These are phyloP conservation scores for Galaxias olidus DNA, from an alignment of 2,797 vertebrate genomes.

Conservation along the genomic window DNA sequence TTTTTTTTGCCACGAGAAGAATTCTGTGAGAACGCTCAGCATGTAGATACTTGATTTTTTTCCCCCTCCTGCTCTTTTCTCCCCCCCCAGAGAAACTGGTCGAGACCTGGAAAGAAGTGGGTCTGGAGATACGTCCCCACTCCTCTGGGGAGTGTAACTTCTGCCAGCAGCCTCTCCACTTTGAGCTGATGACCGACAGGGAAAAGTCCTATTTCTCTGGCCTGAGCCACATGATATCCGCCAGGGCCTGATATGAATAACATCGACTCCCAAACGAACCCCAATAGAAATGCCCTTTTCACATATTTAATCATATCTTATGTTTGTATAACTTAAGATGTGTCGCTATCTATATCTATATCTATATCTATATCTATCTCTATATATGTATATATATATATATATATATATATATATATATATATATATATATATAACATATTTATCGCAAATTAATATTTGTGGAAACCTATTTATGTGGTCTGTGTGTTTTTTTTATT, in stretches of 20 bases:
- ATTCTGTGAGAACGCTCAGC: no score
- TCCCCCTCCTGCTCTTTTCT: constrained; percentile 9
- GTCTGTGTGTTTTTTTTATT: background rate
- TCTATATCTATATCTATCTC: no score
- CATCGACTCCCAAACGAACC: background rate
- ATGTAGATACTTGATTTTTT: background rate
- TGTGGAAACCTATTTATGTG: background rate
- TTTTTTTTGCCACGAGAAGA: background rate
- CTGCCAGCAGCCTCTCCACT: constrained; percentile 87
- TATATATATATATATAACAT: constrained; percentile 3
- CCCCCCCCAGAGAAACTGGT: constrained; percentile 80
- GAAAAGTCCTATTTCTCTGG: constrained; percentile 88
- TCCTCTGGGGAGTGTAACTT: constrained; percentile 89
- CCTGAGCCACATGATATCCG: constrained; percentile 84
- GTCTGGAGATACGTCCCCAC: constrained; percentile 81
- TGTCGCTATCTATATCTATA: no score
- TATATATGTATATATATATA: no score
- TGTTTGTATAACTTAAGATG: constrained; percentile 9
- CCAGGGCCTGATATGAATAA: constrained; percentile 71
- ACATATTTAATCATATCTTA: constrained; percentile 27
- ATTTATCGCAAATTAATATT: constrained; percentile 20
- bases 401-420: no score
- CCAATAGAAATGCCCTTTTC: background rate
- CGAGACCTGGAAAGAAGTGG: constrained; percentile 83
- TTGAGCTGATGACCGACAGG: constrained; percentile 89